A percentile compares a stretch with the other conserved stretches of the same genome.
Conservation (phyloP, 92 coral and sea anemone genomes). For the Epizoanthus fatuus region DNA sequence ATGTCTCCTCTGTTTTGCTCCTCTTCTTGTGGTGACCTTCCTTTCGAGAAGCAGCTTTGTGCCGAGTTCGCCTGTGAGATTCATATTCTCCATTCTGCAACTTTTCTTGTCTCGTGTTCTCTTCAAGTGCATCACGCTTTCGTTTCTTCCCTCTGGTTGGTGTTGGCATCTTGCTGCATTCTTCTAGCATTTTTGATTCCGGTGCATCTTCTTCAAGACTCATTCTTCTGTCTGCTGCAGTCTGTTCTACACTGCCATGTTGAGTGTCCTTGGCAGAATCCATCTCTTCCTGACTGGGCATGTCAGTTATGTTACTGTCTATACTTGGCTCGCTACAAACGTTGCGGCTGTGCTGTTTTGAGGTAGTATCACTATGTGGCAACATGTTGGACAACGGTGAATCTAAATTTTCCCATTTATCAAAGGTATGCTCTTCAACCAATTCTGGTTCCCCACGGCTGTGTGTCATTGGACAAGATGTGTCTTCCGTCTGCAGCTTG, state of each 20-base stretch:
- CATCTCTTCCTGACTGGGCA: neutral
- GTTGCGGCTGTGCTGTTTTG: neutral
- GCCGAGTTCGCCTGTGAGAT: neutral
- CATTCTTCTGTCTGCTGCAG: no score
- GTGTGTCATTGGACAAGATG: no score
- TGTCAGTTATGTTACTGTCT: neutral
- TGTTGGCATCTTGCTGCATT: neutral
- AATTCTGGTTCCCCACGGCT: no score
- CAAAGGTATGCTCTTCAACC: no score
- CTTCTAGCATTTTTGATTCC: no score
- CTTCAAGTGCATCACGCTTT: neutral
- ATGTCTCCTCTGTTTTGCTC: neutral
- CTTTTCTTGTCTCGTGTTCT: conserved; percentile 13
- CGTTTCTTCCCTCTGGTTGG: conserved; percentile 8
- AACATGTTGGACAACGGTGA: no score
- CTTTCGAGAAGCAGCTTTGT: neutral
- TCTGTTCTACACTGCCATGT: neutral
- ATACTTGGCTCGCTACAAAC: neutral
- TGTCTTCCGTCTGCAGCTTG: no score
- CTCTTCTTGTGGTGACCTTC: neutral
- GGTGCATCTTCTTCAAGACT: no score
- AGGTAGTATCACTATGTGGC: no score
- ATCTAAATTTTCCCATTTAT: no score
- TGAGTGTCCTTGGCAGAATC: neutral
- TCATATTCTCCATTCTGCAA: neutral